Evolutionary conservation across 2,797 vertebrate genomes (phyloP).

Genomic region (Pagetopsis macropterus): DNA sequence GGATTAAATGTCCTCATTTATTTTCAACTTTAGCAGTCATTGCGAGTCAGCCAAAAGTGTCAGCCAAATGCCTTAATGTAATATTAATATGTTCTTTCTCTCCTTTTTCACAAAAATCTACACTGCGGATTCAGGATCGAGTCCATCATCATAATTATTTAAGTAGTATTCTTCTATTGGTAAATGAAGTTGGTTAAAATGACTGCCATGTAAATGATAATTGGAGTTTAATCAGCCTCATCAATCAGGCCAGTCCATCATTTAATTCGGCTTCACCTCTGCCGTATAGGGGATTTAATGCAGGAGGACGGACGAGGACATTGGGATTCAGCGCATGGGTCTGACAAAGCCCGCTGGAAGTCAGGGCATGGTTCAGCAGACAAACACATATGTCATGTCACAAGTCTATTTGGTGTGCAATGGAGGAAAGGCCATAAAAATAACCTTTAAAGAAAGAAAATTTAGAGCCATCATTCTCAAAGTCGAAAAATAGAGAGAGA

Average conservation of each 20-base stretch:
- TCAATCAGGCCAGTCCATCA: conserved; percentile 69
- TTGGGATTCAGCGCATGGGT: conserved; percentile 66
- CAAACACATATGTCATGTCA: conserved; percentile 76
- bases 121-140: conserved; percentile 33
- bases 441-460: conserved; percentile 55
- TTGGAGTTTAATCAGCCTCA: conserved; percentile 70
- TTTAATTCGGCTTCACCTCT: conserved; percentile 46
- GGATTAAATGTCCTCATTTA: conserved; percentile 64
- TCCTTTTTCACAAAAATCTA: conserved; percentile 6
- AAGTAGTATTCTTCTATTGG: conserved; percentile 54
- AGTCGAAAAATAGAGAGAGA: conserved; percentile 2
- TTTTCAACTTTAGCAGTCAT: conserved; percentile 50
- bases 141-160: conserved; percentile 57
- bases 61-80: conserved; percentile 60
- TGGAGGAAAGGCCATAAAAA: conserved; percentile 50
- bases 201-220: conserved; percentile 70
- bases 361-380: conserved; percentile 63
- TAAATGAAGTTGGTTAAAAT: conserved; percentile 63
- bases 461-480: conserved; percentile 46
- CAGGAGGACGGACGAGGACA: conserved; percentile 36
- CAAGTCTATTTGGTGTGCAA: conserved; percentile 68
- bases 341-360: conserved; percentile 46
- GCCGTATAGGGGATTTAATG: conserved; percentile 43
- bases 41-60: conserved; percentile 62
- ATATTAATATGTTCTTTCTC: conserved; percentile 66